Evolutionary conservation across 1,140 invertebrate species (phyloP), one percentile per base, ranked within the genome.

Genomic region (Ditylenchus dipsaci): DNA sequence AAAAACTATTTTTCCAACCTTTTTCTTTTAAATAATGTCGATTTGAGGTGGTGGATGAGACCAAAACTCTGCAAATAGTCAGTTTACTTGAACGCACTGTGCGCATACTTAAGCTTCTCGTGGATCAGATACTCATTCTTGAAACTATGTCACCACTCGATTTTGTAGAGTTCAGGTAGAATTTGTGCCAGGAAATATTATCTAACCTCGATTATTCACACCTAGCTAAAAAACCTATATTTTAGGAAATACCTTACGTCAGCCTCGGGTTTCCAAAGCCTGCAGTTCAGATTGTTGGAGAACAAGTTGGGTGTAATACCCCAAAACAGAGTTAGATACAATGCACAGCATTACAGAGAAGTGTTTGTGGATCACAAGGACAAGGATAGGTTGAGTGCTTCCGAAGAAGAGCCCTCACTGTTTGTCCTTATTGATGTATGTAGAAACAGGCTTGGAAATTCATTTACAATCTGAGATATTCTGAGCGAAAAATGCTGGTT

Each of bases 81-180:
- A 95, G 92, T 79, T 86, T 94, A 75, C 87, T 97, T 1, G 90
- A 93, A 81, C 87, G 95, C 71, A 90, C 97, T 53, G 91, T 93
- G 0, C 86, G 95, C 0, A 97, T 98, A 78, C 83, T 96, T 1
- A 97, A 96, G 92, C 84, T 97, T 0, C 84, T 97, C 26, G 92
- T 93, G 23, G 95, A 98, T 82, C 95, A 97, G 87, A 92, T 98
- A 9, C 89, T 90, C 80, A 95, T 99, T 76, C 84, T 99, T 63
- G 95, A 98, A 84, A 97, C 93, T 0, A 97, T 97, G 94, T 94
- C 92, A 0, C 93, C 94, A 0, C 84, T 95, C 59, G 94, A 97
- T 85, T 97, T 97, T 79, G 92, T 97, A 89, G 93, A 95, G 71
- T 97, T 97, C 84, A 87, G 93, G 47, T 84, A 77, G 47, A 38